Percentiles rank a stretch among this genome's conserved stretches.
phyloP scores from a whole-genome alignment of 2,888 invertebrate genomes.

The Phengaris arion region DNA sequence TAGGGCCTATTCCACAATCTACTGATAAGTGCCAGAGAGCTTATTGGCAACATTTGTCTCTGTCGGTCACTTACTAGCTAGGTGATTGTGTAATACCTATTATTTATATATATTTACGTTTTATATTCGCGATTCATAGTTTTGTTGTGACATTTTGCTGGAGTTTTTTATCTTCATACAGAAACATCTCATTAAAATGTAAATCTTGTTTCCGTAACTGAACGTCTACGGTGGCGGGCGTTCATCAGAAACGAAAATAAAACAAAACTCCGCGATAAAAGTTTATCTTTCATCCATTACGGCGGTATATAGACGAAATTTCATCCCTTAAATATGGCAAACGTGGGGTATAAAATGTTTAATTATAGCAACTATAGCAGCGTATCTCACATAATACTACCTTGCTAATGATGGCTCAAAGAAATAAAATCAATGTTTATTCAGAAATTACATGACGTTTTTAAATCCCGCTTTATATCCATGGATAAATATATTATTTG shows the following conservation, averaged over 20 bases:
- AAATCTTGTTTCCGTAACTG: constrained; percentile 25
- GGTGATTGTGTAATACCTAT: too few relatives aligned
- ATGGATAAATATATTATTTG: too few relatives aligned
- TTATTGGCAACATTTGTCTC: too few relatives aligned
- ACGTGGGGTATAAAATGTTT: background rate
- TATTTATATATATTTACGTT: background rate
- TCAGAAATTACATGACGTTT: too few relatives aligned
- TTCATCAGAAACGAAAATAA: constrained; percentile 21
- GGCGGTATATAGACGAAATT: background rate
- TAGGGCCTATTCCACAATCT: too few relatives aligned
- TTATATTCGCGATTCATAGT: background rate
- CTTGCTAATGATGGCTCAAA: too few relatives aligned
- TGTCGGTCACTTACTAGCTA: too few relatives aligned
- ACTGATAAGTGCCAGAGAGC: too few relatives aligned
- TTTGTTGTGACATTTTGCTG: background rate
- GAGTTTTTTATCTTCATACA: constrained; percentile 1
- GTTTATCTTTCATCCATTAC: constrained; percentile 27
- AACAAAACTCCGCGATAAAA: constrained; percentile 22
- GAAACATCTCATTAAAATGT: constrained; percentile 27
- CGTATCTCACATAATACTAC: too few relatives aligned
- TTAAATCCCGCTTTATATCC: too few relatives aligned
- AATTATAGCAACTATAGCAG: background rate
- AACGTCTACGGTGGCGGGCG: background rate
- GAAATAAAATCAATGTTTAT: too few relatives aligned
- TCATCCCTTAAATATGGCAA: background rate